Conservation (phyloP, 2,113 vertebrate genomes). For the Oncorhynchus gorbuscha region DNA sequence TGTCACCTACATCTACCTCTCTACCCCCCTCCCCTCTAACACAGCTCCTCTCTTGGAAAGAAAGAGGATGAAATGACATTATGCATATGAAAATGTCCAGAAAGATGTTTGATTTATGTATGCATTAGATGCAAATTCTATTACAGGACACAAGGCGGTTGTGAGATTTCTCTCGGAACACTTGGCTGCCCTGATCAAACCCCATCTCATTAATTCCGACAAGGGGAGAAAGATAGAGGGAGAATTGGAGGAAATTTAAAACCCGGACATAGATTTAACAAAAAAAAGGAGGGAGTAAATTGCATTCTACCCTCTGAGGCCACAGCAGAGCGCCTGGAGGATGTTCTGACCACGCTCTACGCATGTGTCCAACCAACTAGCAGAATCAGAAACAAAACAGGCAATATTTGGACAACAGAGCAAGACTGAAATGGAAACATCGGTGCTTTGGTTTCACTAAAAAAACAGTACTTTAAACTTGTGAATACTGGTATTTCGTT, state of each 20-base stretch:
- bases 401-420: conserved; percentile 22
- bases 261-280: conserved; percentile 86
- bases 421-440: not conserved
- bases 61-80: conserved; percentile 99
- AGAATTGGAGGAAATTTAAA: conserved; percentile 99
- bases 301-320: conserved; percentile 74
- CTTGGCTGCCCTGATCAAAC: conserved; percentile 99
- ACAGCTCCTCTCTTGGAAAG: conserved; percentile 76
- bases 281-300: conserved; percentile 78
- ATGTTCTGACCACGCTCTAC: conserved; percentile 24
- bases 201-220: conserved; percentile 99
- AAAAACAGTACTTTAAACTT: not conserved
- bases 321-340: conserved; percentile 30
- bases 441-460: not conserved
- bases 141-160: conserved; percentile 98
- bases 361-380: not conserved
- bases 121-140: conserved; percentile 99
- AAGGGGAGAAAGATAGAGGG: conserved; percentile 91
- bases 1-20: conserved; percentile 69
- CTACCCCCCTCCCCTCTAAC: conserved; percentile 53
- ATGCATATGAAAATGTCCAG: conserved; percentile 99
- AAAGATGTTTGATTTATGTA: conserved; percentile 99
- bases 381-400: conserved; percentile 2
- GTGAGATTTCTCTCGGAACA: conserved; percentile 99
- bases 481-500: not conserved